phyloP scores from a whole-genome alignment of 2,797 vertebrate species.

The Dermochelys coriacea region DNA sequence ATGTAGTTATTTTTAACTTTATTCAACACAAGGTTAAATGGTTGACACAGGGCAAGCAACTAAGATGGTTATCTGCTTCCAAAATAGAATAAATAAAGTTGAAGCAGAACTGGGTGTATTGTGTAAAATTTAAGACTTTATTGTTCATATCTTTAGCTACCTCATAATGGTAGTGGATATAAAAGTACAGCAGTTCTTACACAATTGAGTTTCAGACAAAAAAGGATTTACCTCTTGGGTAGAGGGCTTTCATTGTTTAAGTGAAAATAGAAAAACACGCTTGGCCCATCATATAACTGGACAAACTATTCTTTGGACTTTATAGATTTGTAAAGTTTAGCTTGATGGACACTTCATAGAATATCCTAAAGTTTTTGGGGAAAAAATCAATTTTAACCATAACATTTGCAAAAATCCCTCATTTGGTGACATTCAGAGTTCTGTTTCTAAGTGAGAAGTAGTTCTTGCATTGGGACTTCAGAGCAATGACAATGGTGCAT shows the following conservation, averaged over 20 bases:
- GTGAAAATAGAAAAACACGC: background rate
- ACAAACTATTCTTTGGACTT: background rate
- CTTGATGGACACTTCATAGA: slow-evolving; percentile 15
- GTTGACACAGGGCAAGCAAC: background rate
- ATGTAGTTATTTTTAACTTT: background rate
- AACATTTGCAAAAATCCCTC: background rate
- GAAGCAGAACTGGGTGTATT: background rate
- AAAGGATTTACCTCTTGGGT: background rate
- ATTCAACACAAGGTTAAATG: background rate
- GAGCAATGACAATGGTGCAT: background rate
- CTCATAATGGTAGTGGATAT: slow-evolving; percentile 35
- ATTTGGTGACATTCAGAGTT: background rate
- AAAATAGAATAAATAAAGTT: background rate
- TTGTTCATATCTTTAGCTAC: background rate
- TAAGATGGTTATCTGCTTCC: background rate
- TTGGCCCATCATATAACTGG: background rate
- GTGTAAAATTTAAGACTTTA: background rate
- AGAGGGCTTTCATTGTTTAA: background rate
- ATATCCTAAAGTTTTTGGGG: background rate
- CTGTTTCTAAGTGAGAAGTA: background rate
- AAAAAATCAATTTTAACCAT: background rate
- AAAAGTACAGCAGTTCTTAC: background rate
- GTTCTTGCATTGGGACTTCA: slow-evolving; percentile 2
- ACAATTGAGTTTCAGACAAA: background rate
- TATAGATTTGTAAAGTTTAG: background rate